Percentiles rank a stretch among this genome's conserved stretches.
Evolutionary conservation across 2,113 vertebrate species (phyloP).

Genomic region (Sminthopsis crassicaudata): DNA sequence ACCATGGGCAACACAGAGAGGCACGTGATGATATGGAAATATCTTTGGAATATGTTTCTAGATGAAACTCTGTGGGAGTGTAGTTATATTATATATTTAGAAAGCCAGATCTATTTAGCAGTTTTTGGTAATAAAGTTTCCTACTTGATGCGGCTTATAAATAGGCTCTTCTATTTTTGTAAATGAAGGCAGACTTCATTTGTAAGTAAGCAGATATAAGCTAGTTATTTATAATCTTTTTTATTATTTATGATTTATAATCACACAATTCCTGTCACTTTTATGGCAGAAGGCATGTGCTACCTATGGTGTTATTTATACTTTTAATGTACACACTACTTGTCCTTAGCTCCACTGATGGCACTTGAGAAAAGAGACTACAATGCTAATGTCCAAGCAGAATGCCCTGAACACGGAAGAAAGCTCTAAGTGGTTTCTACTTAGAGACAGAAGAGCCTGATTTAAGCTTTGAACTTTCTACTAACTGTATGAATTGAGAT

Average conservation of each 20-base stretch:
- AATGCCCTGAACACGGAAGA: background rate
- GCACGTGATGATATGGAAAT: slow-evolving; percentile 1
- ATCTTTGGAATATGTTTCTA: slow-evolving; percentile 49
- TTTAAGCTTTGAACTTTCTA: background rate
- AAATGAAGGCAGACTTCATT: background rate
- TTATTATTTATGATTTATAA: background rate
- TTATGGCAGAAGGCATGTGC: background rate
- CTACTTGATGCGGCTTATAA: slow-evolving; percentile 51
- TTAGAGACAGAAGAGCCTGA: background rate
- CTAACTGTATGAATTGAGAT: background rate
- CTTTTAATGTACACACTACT: background rate
- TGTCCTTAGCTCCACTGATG: background rate
- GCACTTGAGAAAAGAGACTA: background rate
- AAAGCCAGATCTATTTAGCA: slow-evolving; percentile 63
- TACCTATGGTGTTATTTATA: background rate
- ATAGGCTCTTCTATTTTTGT: slow-evolving; percentile 26
- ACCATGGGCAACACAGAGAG: background rate
- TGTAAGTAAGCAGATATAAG: background rate
- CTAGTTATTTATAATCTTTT: background rate
- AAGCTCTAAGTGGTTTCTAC: background rate
- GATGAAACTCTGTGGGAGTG: slow-evolving; percentile 25
- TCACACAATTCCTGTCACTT: background rate
- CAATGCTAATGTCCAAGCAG: background rate
- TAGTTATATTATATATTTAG: slow-evolving; percentile 58
- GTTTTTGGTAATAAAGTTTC: slow-evolving; percentile 51